Conservation (phyloP, 2,888 invertebrate genomes). For the Agrypnus murinus region DNA sequence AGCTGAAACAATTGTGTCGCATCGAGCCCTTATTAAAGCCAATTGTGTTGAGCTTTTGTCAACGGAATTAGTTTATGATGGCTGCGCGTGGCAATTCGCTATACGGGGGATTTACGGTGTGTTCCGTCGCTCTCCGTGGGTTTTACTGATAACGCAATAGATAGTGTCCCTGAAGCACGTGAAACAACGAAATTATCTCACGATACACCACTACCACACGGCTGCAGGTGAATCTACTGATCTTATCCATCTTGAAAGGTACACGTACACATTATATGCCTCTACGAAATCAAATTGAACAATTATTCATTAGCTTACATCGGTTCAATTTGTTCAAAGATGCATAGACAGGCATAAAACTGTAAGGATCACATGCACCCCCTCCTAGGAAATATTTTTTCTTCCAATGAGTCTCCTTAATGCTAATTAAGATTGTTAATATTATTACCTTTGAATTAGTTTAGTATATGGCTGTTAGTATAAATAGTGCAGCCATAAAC, state of each 20-base stretch:
- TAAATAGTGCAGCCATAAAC: too few relatives aligned
- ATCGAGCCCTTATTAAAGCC: constrained; percentile 45
- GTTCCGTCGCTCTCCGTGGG: constrained; percentile 47
- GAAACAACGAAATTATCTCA: constrained; percentile 55
- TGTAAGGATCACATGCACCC: too few relatives aligned
- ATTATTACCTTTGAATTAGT: too few relatives aligned
- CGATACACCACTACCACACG: constrained; percentile 18
- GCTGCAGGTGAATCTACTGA: constrained; percentile 28
- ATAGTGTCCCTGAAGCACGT: constrained; percentile 51
- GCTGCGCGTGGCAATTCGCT: constrained; percentile 46
- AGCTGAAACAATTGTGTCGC: constrained; percentile 54
- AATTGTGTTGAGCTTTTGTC: constrained; percentile 49
- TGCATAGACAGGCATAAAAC: too few relatives aligned
- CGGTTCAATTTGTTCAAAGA: background rate
- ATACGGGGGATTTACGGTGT: constrained; percentile 46
- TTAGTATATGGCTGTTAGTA: too few relatives aligned
- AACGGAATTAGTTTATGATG: constrained; percentile 51
- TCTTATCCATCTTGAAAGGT: constrained; percentile 23
- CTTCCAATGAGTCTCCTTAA: too few relatives aligned
- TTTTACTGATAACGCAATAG: constrained; percentile 50
- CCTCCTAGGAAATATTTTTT: too few relatives aligned
- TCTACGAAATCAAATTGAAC: background rate
- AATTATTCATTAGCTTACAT: constrained; percentile 5
- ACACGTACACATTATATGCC: constrained; percentile 22
- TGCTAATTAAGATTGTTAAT: too few relatives aligned